Base-by-base conservation (phyloP, 2,797 vertebrate species). In the Microcaecilia unicolor region DNA sequence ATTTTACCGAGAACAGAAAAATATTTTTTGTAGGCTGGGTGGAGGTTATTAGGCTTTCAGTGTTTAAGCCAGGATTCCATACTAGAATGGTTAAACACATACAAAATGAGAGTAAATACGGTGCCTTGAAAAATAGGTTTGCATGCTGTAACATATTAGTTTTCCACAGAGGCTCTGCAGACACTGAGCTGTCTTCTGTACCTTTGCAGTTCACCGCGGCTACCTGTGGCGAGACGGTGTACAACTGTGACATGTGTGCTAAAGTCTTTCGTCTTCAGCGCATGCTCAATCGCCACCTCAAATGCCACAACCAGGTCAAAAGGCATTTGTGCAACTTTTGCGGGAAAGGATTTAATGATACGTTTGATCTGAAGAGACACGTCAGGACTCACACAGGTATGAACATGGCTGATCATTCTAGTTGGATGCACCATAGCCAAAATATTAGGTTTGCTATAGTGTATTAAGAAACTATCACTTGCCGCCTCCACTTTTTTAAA, bases 311-410 rank as follows among this genome's bases (percentile, higher is more conserved):
- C 51, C 78, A 88, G 52, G 80, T 82, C 37, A 87, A 86, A 49
- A 72, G 73, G 33, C 81, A 88, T 56, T 61, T 80, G 33, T 89
- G 87, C 63, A 83, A 78, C 44, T 86, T 83, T 76, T 89, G 87
- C 2, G 86, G 80, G 24, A 89, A 89, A 59, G 87, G 86, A 39
- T 89, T 89, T 76, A 89, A 89, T 0, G 87, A 89, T 49, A 83
- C 86, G 38, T 89, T 89, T 10, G 87, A 89, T 54, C 64, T 89
- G 48, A 89, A 89, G 47, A 76, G 87, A 44, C 87, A 89, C 0
- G 75, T 88, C 38, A 80, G 87, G 50, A 89, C 85, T 1, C 87
- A 89, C 34, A 89, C 87, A 13, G 87, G 87, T 89, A 58, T 65
- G 78, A 15, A 25, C 12, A 22, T 20, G 5, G 14, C 9, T 10